phyloP scores from a whole-genome alignment of 2,797 vertebrate species.

The Peromyscus attwateri region DNA sequence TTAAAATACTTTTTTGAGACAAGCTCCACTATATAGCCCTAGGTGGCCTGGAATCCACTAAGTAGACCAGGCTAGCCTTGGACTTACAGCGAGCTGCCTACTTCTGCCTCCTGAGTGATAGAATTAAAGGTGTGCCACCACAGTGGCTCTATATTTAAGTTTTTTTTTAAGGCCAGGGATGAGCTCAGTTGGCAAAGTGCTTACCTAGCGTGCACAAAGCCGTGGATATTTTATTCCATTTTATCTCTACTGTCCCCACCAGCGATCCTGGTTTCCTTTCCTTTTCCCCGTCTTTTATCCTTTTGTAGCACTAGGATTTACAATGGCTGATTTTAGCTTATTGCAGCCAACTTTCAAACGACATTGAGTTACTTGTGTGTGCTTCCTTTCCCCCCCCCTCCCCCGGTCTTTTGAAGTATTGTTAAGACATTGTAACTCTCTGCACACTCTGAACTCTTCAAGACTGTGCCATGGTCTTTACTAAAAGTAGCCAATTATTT shows the following conservation, averaged over 20 bases:
- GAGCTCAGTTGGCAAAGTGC: background rate
- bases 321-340: background rate
- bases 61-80: background rate
- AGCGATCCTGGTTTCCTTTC: background rate
- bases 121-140: background rate
- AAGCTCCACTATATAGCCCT: background rate
- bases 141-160: background rate
- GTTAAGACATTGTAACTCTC: background rate
- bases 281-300: background rate
- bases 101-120: background rate
- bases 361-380: background rate
- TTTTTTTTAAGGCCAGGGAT: background rate
- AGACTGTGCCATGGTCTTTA: background rate
- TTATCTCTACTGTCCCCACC: background rate
- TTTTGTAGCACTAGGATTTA: slow-evolving; percentile 23
- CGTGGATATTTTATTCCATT: background rate
- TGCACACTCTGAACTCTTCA: background rate
- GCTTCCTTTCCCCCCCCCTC: background rate
- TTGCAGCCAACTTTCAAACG: background rate
- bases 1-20: background rate
- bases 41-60: background rate
- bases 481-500: background rate
- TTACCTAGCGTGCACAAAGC: background rate
- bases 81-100: background rate
- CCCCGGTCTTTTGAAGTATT: background rate